Evolutionary conservation across 23 tunicate species (phyloP), one percentile per base, ranked within the genome.

Genomic region (Styela clava): DNA sequence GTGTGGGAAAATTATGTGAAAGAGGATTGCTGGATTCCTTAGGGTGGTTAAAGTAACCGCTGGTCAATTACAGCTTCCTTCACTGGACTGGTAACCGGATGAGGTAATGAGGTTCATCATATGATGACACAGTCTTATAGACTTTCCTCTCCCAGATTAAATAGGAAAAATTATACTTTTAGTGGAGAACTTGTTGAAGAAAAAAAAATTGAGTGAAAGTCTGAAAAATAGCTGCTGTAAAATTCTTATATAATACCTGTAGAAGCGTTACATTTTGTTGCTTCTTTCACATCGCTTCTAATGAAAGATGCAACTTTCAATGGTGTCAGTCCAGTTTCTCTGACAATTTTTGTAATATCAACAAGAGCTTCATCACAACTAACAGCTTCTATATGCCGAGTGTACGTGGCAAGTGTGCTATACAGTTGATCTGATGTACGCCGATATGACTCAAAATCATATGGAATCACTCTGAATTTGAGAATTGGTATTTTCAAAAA

Each of bases 351-450:
- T 7, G 98, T 87, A 35, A 93, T 77, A 81, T 93, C 93, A 0
- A 93, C 72, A 0, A 93, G 52, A 1, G 90, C 89, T 76, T 93
- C 98, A 65, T 93, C 98, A 84, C 98, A 93, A 34, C 93, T 87
- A 1, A 93, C 98, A 24, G 98, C 98, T 88, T 93, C 93, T 12
- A 93, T 74, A 24, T 86, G 32, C 1, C 63, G 84, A 19, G 98
- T 93, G 81, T 79, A 93, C 2, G 98, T 83, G 2, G 89, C 62
- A 33, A 93, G 67, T 22, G 90, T 69, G 25, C 62, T 52, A 69
- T 93, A 93, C 2, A 93, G 85, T 23, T 79, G 77, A 52, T 81
- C 69, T 24, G 98, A 93, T 0, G 83, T 69, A 36, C 81, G 78
- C n/a, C 79, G 79, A 63, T 93, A 93, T 2, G 93, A 89, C n/a